Conservation (phyloP, 2,113 vertebrate genomes). For the Picathartes gymnocephalus region DNA sequence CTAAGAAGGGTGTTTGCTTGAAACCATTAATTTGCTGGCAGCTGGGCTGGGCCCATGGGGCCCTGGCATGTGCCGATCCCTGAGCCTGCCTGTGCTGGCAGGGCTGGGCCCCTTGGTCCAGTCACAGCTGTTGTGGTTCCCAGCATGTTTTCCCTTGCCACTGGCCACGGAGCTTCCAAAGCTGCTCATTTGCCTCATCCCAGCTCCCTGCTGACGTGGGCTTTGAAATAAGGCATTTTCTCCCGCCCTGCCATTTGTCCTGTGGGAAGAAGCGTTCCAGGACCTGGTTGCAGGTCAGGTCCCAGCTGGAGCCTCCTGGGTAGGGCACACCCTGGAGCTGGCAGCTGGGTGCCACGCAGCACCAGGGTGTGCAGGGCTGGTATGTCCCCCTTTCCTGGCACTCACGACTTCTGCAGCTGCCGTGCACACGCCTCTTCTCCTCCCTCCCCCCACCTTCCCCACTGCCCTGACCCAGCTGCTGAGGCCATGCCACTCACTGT, state of each 20-base stretch:
- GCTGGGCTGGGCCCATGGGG: background rate
- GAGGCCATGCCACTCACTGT: fast-evolving
- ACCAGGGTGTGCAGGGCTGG: fast-evolving
- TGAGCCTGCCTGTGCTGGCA: background rate
- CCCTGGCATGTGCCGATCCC: background rate
- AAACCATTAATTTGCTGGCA: constrained; percentile 27
- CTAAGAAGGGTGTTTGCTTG: background rate
- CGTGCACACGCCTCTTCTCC: background rate
- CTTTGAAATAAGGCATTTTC: background rate
- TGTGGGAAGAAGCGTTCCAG: background rate
- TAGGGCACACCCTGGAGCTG: background rate
- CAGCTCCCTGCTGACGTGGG: background rate
- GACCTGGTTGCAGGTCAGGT: background rate
- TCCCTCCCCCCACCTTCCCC: too few relatives aligned
- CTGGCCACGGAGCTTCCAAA: background rate
- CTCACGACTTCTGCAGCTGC: background rate
- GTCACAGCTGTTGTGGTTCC: background rate
- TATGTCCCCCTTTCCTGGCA: background rate
- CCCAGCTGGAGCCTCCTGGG: background rate
- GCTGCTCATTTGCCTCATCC: background rate
- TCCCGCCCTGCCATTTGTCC: background rate
- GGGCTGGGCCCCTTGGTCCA: background rate
- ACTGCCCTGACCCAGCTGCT: background rate
- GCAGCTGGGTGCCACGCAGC: background rate
- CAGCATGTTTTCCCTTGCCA: background rate